A percentile compares a stretch with the other conserved stretches of the same genome.
Conservation (phyloP, 2,888 invertebrate species). For the Cabera pusaria region DNA sequence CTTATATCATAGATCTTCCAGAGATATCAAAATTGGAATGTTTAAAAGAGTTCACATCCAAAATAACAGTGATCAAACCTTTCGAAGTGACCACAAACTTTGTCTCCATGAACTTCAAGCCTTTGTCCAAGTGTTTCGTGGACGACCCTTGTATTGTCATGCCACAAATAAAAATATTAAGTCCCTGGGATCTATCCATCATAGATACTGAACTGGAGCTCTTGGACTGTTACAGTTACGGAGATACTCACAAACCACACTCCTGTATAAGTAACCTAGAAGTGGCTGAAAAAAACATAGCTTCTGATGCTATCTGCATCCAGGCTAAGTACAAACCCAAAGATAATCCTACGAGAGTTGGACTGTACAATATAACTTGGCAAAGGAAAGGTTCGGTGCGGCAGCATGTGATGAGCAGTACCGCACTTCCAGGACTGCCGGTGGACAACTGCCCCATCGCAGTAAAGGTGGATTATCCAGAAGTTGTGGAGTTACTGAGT, state of each 20-base stretch:
- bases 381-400: conserved; percentile 51
- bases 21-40: conserved; percentile 74
- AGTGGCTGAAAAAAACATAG: conserved; percentile 67
- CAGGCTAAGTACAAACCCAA: conserved; percentile 69
- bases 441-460: conserved; percentile 85
- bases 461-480: conserved; percentile 86
- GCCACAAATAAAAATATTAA: conserved; percentile 86
- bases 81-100: conserved; percentile 87
- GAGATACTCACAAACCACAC: conserved; percentile 54
- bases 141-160: conserved; percentile 87
- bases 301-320: conserved; percentile 71
- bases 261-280: conserved; percentile 66
- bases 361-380: conserved; percentile 76
- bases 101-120: conserved; percentile 85
- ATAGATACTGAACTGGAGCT: conserved; percentile 86
- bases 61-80: conserved; percentile 86
- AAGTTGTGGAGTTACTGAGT: conserved; percentile 88
- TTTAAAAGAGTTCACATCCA: conserved; percentile 84
- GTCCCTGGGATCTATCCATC: conserved; percentile 88
- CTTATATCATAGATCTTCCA: conserved; percentile 74
- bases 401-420: conserved; percentile 78
- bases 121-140: conserved; percentile 85
- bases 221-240: conserved; percentile 70
- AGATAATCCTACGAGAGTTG: conserved; percentile 67
- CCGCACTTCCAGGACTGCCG: conserved; percentile 79